Evolutionary conservation across 2,113 vertebrate species (phyloP).

Genomic region (Pomatostomus ruficeps): DNA sequence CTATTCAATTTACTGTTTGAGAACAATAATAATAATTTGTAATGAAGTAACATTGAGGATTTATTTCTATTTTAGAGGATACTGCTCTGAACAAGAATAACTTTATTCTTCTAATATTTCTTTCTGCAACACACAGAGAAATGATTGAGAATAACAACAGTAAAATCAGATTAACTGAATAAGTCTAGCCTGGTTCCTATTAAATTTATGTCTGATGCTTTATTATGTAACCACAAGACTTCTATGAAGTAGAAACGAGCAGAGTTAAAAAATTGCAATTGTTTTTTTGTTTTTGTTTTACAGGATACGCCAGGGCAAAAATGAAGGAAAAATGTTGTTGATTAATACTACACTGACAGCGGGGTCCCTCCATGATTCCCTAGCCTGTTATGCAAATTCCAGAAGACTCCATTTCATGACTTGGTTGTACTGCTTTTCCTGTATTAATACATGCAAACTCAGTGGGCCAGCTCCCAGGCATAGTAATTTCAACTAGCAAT

Average conservation of each 20-base stretch:
- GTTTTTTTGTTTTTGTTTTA: background rate
- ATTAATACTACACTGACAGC: background rate
- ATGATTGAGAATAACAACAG: background rate
- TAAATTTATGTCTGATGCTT: background rate
- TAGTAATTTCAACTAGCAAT: background rate
- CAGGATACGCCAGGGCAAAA: background rate
- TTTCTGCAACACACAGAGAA: background rate
- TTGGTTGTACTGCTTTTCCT: background rate
- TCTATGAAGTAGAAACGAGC: background rate
- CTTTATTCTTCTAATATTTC: background rate
- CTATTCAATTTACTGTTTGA: background rate
- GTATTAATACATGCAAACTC: background rate
- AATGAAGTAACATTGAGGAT: background rate
- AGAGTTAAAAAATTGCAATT: background rate
- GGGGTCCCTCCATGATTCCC: background rate
- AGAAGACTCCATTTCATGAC: background rate
- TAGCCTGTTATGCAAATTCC: background rate
- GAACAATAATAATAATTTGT: background rate
- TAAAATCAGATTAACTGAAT: background rate
- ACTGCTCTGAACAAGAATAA: background rate
- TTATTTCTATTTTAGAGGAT: background rate
- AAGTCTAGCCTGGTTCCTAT: background rate
- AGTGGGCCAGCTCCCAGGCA: background rate
- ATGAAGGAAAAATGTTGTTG: background rate
- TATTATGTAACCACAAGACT: background rate